Evolutionary conservation across 2,888 invertebrate genomes (phyloP), one percentile per base, ranked within the genome.

Genomic region (Drosophila quinaria): DNA sequence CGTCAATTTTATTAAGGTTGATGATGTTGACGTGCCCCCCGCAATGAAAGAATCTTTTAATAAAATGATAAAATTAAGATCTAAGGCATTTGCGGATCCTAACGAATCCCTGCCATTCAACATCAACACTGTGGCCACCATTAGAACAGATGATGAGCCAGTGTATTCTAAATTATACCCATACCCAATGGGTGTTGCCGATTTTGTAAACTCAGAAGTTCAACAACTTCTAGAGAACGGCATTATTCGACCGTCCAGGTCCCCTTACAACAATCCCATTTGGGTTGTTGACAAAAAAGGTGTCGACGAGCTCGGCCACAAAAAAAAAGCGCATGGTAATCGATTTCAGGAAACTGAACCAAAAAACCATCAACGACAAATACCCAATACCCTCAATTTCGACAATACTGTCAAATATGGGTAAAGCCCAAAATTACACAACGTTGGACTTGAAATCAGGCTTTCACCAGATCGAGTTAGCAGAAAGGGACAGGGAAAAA

Each of bases 141-240:
- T 58, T 5, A 22, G 25, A 33, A 63, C 58, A 1, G 42, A 58
- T 10, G 46, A 47, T 8, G 54, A 63, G 25, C 52, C 52, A 37
- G 63, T 60, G 8, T 56, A 62, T 11, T 68, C 41, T 0, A 68
- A 51, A 37, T 22, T 52, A 10, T 68, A 68, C 13, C 67, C 56
- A 10, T 44, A 51, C 10, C 49, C 46, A 15, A 59, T 54, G 49
- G 58, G 63, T 8, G 58, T 54, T 17, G 33, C 63, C 3, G 58
- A 64, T 8, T 69, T 69, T n/a, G 59, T 50, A 22, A 63, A 54
- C 17, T 15, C 54, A 17, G 50, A 55, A 15, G 42, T 67, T n/a
- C 42, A 67, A 46, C 19, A 50, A 19, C 50, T 55, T 44, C 42
- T 61, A 4, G n/a, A 29, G 3, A 41, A 59, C 11, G 49, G 39